Percentiles rank a stretch among this genome's conserved stretches.
Conservation (phyloP, 2,888 invertebrate species). For the Lamellibrachia satsuma region DNA sequence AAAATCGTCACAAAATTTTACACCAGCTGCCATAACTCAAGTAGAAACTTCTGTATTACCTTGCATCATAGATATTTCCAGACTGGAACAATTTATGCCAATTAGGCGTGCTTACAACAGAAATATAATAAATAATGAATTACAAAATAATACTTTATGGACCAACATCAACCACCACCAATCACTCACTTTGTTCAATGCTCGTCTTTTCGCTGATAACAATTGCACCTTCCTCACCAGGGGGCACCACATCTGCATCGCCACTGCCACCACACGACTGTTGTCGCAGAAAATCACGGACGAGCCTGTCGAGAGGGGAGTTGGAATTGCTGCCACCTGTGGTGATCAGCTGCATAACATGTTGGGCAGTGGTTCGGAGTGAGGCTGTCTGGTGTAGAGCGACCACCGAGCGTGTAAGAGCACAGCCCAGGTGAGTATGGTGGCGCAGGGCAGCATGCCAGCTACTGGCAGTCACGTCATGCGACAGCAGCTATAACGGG, state of each 20-base stretch:
- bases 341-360: background rate
- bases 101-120: too few species aligned
- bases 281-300: background rate
- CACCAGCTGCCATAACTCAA: too few species aligned
- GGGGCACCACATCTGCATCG: background rate
- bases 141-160: background rate
- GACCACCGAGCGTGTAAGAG: background rate
- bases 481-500: background rate
- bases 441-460: background rate
- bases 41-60: too few species aligned
- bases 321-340: background rate
- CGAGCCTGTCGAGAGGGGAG: slow-evolving; percentile 4
- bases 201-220: background rate
- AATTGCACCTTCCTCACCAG: background rate
- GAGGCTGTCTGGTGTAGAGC: background rate
- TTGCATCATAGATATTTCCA: too few species aligned
- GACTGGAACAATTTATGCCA: too few species aligned
- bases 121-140: too few species aligned
- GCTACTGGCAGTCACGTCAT: background rate
- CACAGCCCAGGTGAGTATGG: background rate
- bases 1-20: too few species aligned
- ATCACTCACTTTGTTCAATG: slow-evolving; percentile 12
- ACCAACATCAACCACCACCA: background rate
- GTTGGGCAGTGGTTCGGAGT: background rate
- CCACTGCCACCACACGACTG: background rate